These are phyloP conservation scores for Carcinoscorpius rotundicauda DNA, from an alignment of 1,140 invertebrate species.

Conservation along the genomic window DNA sequence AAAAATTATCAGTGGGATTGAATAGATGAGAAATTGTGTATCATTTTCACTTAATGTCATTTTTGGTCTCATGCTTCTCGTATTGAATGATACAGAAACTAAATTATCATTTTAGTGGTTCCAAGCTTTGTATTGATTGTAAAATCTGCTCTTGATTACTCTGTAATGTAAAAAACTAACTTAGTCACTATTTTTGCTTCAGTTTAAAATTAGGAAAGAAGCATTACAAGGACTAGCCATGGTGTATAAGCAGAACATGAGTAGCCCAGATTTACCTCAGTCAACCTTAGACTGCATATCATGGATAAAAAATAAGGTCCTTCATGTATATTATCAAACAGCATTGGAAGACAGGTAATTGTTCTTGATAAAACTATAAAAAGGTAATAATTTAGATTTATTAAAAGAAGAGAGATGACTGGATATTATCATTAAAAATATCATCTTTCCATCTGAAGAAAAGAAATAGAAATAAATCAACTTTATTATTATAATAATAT, in stretches of 20 bases:
- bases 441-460: background rate
- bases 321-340: constrained; percentile 81
- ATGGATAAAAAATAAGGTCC: constrained; percentile 96
- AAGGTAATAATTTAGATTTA: background rate
- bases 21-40: no score
- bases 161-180: no score
- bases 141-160: no score
- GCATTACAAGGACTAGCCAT: constrained; percentile 83
- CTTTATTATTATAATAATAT: background rate
- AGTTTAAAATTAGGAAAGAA: constrained; percentile 90
- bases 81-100: no score
- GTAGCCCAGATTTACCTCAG: constrained; percentile 64
- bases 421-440: background rate
- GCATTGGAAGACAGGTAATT: constrained; percentile 49
- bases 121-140: no score
- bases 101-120: no score
- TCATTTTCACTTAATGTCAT: no score
- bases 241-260: constrained; percentile 81
- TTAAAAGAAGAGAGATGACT: no score
- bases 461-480: background rate
- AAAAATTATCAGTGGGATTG: no score
- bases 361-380: background rate
- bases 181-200: background rate
- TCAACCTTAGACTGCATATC: constrained; percentile 71
- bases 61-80: no score